phyloP scores from a whole-genome alignment of 2,888 invertebrate species.

The Pimpla rufipes region DNA sequence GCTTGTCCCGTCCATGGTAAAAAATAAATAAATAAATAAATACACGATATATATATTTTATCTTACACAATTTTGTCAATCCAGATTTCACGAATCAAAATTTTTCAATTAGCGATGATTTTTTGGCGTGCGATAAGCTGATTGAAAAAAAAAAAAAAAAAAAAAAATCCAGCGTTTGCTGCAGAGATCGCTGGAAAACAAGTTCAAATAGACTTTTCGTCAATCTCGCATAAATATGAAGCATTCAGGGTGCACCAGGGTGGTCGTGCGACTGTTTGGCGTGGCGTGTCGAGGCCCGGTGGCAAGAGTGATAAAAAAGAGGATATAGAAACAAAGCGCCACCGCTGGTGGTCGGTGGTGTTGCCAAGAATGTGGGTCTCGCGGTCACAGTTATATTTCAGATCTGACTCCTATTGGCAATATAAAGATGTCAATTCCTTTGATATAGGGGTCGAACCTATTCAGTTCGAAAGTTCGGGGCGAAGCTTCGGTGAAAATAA shows the following conservation, averaged over 20 bases:
- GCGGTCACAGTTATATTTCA: constrained; percentile 41
- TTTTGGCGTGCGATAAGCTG: neutral
- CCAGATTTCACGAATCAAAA: constrained; percentile 5
- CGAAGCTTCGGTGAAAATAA: neutral
- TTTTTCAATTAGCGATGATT: constrained; percentile 10
- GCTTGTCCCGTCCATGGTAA: no score
- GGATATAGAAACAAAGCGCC: constrained; percentile 2
- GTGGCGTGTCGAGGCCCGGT: constrained; percentile 15
- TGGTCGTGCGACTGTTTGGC: neutral
- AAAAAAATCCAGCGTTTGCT: neutral
- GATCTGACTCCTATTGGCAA: constrained; percentile 35
- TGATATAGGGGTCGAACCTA: neutral
- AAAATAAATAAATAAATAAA: no score
- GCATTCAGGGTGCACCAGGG: neutral
- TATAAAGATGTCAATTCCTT: constrained; percentile 22
- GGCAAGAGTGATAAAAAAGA: constrained; percentile 17
- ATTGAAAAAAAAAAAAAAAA: constrained; percentile 43
- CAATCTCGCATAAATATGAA: constrained; percentile 10
- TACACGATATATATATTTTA: neutral
- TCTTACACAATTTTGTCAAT: neutral
- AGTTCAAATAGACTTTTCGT: constrained; percentile 31
- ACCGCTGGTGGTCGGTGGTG: neutral
- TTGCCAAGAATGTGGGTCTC: constrained; percentile 6
- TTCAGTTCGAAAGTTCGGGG: constrained; percentile 7
- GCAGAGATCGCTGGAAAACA: neutral